Evolutionary conservation across 2,888 invertebrate species (phyloP), one percentile per base, ranked within the genome.

Genomic region (Tenthredo scrophulariae): DNA sequence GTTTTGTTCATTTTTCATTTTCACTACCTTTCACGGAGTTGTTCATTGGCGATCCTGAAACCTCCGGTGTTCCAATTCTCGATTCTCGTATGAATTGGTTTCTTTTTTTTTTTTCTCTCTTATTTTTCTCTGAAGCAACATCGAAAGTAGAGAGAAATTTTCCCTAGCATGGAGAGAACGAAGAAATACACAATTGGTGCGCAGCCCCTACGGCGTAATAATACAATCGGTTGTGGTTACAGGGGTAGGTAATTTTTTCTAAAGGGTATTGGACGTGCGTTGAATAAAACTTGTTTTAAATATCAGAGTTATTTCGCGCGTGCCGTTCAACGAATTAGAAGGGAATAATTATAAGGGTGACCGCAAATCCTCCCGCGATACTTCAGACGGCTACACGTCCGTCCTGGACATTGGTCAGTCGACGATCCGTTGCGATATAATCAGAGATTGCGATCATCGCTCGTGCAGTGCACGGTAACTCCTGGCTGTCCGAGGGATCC

Each of bases 401-500:
- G n/a, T 33, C 72, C 72, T 18, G n/a, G 72, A 37, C 54, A 54
- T 54, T n/a, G n/a, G n/a, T 72, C 70, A 40, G 29, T 9, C 40
- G 7, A 40, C 37, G 72, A 40, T 70, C 37, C 46, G 46, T 74
- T 2, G 72, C 72, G 46, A 75, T 75, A 75, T 75, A 75, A 77
- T 77, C 54, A 29, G 26, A 54, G 50, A 77, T 77, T 54, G 77
- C 77, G 18, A 77, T 54, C 72, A 22, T 40, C 18, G 40, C 7
- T 43, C n/a, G 70, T 37, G 18, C 54, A 54, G 37, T 37, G 9
- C 10, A 18, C 22, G 40, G 72, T n/a, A 37, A 22, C 62, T 79
- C 70, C 70, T 79, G 37, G 40, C 58, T n/a, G 65, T 83, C 84
- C 72, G 40, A 85, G 75, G 26, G 62, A 67, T 29, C 67, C 67